These are phyloP conservation scores for Drosophila santomea DNA, from an alignment of 1,140 invertebrate species.

Conservation along the genomic window DNA sequence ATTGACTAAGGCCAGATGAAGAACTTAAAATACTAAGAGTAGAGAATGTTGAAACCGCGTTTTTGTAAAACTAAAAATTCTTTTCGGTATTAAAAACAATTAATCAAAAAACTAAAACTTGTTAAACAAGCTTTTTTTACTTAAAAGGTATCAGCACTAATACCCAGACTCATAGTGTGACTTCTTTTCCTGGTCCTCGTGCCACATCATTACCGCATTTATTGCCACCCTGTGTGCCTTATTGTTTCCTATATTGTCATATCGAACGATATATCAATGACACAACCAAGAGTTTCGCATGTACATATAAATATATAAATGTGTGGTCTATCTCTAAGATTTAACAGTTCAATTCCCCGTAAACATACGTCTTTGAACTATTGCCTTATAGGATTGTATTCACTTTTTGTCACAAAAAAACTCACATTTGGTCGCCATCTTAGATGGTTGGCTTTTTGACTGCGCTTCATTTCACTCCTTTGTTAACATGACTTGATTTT, in stretches of 20 bases:
- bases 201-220: slow-evolving; percentile 68
- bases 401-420: slow-evolving; percentile 36
- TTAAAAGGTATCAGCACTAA: not conserved
- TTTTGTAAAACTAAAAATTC: not conserved
- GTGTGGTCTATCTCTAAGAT: not conserved
- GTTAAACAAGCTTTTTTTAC: not conserved
- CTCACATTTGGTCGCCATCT: slow-evolving; percentile 55
- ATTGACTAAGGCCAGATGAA: slow-evolving; percentile 13
- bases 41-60: no score
- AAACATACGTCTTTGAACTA: slow-evolving; percentile 59
- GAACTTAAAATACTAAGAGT: no score
- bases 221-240: slow-evolving; percentile 66
- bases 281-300: slow-evolving; percentile 17
- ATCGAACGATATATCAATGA: slow-evolving; percentile 64
- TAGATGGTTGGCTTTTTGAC: slow-evolving; percentile 52
- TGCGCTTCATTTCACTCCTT: slow-evolving; percentile 63
- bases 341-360: slow-evolving; percentile 42
- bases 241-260: slow-evolving; percentile 69
- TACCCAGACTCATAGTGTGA: slow-evolving; percentile 11
- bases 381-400: slow-evolving; percentile 16
- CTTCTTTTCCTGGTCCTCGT: slow-evolving; percentile 4
- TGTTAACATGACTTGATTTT: slow-evolving; percentile 70
- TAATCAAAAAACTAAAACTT: not conserved
- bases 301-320: not conserved
- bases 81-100: not conserved